Evolutionary conservation across 2,113 vertebrate genomes (phyloP), one percentile per base, ranked within the genome.

Genomic region (Paramormyrops kingsleyae): DNA sequence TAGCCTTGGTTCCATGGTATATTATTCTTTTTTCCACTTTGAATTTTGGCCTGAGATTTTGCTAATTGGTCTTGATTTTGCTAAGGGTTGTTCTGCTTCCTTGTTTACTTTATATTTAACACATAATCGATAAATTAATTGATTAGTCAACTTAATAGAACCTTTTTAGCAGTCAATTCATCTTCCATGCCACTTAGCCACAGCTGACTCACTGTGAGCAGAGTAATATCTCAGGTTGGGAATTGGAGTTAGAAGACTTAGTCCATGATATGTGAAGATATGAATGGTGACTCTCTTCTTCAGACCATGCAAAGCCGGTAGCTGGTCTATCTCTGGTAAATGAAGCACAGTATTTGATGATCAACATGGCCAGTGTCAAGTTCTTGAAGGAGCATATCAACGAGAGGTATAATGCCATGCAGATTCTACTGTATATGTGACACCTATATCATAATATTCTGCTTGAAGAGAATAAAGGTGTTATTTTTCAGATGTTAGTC

Each of bases 261-360:
- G 8, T 66, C 59, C 24, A 66, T 53, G 52, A n/a, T 66, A 66
- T 77, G 31, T 27, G 24, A 35, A 15, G 12, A 10, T 39, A 9
- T 77, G 74, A 77, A 77, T 39, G 24, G 12, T n/a, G 27, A 70
- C 66, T 70, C 2, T 77, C 74, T 17, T 39, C n/a, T n/a, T 86
- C 47, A 74, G 27, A 74, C 91, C 88, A 91, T 97, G 97, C 93
- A 92, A 91, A 92, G 3, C 42, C 91, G 59, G 92, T 93, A 56
- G 84, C 96, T 19, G 93, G 94, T 1, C 97, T 99, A 70, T 99
- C 98, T 91, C 94, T 99, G 93, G 98, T 97, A 92, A 99, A 99
- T 90, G 96, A 99, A 95, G 98, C 98, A 52, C 98, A 98, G 90
- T 99, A 98, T 94, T 96, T 99, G 89, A 94, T 99, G 93, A 96